These are phyloP conservation scores for Crax fasciolata DNA, from an alignment of 2,797 vertebrate species.

Conservation along the genomic window DNA sequence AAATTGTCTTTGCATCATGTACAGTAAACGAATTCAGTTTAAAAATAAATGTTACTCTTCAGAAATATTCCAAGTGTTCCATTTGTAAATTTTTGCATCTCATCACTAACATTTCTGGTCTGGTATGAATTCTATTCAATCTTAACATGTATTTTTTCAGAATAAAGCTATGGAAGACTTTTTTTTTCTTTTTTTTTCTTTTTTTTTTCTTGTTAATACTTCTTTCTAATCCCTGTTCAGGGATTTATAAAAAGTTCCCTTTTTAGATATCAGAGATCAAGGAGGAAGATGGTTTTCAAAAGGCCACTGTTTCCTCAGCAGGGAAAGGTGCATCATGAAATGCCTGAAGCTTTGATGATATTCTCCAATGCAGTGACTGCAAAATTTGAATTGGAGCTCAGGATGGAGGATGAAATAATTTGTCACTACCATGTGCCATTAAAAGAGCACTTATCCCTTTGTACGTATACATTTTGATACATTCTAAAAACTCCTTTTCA, in stretches of 20 bases:
- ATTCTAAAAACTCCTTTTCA: not conserved
- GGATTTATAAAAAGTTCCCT: not conserved
- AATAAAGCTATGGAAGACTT: not conserved
- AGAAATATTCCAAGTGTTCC: not conserved
- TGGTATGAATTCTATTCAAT: not conserved
- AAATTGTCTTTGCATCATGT: not conserved
- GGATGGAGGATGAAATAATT: not conserved
- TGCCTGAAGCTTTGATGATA: conserved; percentile 17
- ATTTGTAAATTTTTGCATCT: not conserved
- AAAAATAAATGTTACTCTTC: not conserved
- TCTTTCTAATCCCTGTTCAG: not conserved
- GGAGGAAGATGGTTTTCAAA: not conserved
- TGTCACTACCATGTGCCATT: not conserved
- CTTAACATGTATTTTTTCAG: not conserved
- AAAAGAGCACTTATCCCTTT: not conserved
- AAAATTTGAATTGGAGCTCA: not conserved
- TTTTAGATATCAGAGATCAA: not conserved
- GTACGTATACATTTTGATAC: not conserved
- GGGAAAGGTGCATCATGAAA: not conserved
- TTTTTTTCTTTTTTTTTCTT: not conserved
- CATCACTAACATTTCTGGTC: not conserved
- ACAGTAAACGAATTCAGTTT: not conserved
- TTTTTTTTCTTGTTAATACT: not conserved
- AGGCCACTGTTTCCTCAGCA: not conserved
- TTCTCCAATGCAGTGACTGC: not conserved